These are phyloP conservation scores for Strigops habroptila DNA, from an alignment of 2,113 vertebrate genomes.

Conservation along the genomic window DNA sequence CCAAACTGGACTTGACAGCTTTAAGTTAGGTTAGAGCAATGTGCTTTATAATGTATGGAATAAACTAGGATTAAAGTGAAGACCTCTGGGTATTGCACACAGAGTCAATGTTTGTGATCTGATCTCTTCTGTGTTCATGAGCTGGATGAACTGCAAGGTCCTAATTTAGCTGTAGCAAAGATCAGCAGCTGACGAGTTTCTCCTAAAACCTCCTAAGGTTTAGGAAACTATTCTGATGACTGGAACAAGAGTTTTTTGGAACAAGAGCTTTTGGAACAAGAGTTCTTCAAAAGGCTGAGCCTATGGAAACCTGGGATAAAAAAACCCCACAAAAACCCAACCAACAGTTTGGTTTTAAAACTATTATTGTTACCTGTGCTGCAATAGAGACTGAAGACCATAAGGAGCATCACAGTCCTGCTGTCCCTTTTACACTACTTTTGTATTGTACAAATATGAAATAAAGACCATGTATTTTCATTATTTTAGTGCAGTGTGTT, in stretches of 20 bases:
- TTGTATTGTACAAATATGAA: neutral
- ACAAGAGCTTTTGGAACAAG: neutral
- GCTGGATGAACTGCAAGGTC: neutral
- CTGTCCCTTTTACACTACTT: neutral
- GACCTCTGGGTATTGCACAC: neutral
- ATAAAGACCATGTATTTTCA: neutral
- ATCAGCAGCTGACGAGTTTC: neutral
- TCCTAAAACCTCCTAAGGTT: neutral
- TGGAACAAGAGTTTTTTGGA: neutral
- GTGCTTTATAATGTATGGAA: neutral
- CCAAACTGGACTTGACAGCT: neutral
- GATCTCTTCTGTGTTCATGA: neutral
- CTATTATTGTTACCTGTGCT: neutral
- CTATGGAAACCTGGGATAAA: neutral
- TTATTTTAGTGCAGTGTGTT: neutral
- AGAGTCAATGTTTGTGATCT: neutral
- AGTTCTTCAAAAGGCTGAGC: neutral
- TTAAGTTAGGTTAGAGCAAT: neutral
- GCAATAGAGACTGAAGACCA: neutral
- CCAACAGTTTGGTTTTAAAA: neutral
- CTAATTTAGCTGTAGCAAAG: constrained; percentile 26
- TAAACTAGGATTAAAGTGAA: neutral
- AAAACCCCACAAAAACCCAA: fast-evolving
- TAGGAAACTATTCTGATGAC: neutral
- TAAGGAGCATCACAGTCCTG: neutral